Percentiles rank a stretch among this genome's conserved stretches.
Evolutionary conservation across 2,113 vertebrate species (phyloP).

Genomic region (Tetrao urogallus): DNA sequence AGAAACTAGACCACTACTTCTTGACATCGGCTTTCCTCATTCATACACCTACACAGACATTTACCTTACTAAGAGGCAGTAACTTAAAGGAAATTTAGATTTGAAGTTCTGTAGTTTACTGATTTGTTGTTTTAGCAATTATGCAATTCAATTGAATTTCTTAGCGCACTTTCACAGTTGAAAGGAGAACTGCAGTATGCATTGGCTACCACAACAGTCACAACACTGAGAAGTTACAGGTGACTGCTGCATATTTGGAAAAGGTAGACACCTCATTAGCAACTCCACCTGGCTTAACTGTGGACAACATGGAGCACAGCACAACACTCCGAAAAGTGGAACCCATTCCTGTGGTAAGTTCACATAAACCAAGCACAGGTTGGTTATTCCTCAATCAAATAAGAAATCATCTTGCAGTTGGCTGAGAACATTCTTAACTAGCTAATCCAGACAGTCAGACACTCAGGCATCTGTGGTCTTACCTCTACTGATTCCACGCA

Average conservation of each 20-base stretch:
- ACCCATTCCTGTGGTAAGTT: fast-evolving
- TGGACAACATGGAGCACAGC: fast-evolving
- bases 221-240: neutral
- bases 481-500: neutral
- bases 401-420: neutral
- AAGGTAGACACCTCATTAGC: too few species aligned
- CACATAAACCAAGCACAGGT: fast-evolving
- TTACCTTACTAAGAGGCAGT: fast-evolving
- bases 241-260: neutral
- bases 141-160: neutral
- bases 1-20: neutral
- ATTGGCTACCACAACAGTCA: neutral
- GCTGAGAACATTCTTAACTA: neutral
- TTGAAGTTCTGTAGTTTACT: neutral
- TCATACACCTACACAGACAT: fast-evolving
- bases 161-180: neutral
- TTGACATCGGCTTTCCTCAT: neutral
- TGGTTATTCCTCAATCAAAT: neutral
- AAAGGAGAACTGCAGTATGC: neutral
- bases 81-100: neutral
- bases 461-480: neutral
- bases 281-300: neutral
- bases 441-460: neutral
- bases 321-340: neutral
- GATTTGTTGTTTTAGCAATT: neutral